Percentiles rank a stretch among this genome's conserved stretches.
Evolutionary conservation across 2,888 invertebrate genomes (phyloP).

Genomic region (Strigamia crassipes): DNA sequence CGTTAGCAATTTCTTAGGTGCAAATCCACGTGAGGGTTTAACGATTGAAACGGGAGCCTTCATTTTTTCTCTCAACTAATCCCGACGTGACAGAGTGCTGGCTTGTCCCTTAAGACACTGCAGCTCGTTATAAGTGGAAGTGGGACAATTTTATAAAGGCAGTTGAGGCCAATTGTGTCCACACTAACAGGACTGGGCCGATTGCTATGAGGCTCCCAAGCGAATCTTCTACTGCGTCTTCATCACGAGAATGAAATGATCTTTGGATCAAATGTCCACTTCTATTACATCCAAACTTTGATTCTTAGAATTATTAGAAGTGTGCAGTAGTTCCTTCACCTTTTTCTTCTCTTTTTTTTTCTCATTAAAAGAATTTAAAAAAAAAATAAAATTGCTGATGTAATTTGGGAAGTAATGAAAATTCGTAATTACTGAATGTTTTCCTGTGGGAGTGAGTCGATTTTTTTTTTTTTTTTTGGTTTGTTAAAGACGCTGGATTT

Average conservation of each 20-base stretch:
- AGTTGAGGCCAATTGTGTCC: conserved; percentile 11
- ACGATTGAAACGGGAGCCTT: conserved; percentile 16
- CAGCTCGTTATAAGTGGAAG: conserved; percentile 21
- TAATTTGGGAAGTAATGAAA: too few relatives aligned
- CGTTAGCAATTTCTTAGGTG: conserved; percentile 21
- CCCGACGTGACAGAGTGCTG: conserved; percentile 16
- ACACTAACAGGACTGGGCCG: conserved; percentile 7
- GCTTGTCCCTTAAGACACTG: conserved; percentile 21
- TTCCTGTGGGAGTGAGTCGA: too few relatives aligned
- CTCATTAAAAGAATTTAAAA: too few relatives aligned
- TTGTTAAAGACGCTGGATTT: too few relatives aligned
- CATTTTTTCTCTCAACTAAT: conserved; percentile 16
- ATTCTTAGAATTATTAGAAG: not conserved
- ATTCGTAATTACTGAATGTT: too few relatives aligned
- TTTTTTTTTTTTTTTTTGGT: too few relatives aligned
- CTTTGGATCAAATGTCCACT: conserved; percentile 6
- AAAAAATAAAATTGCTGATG: too few relatives aligned
- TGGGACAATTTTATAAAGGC: conserved; percentile 21
- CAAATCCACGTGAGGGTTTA: not conserved
- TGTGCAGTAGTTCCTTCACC: not conserved
- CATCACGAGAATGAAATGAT: not conserved
- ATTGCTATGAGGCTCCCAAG: conserved; percentile 8
- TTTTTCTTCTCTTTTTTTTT: not conserved
- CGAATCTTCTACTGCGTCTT: not conserved
- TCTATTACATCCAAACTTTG: conserved; percentile 10